Percentiles rank a stretch among this genome's conserved stretches.
Conservation (phyloP, 2,113 vertebrate species). For the Melanostigma gelatinosum region DNA sequence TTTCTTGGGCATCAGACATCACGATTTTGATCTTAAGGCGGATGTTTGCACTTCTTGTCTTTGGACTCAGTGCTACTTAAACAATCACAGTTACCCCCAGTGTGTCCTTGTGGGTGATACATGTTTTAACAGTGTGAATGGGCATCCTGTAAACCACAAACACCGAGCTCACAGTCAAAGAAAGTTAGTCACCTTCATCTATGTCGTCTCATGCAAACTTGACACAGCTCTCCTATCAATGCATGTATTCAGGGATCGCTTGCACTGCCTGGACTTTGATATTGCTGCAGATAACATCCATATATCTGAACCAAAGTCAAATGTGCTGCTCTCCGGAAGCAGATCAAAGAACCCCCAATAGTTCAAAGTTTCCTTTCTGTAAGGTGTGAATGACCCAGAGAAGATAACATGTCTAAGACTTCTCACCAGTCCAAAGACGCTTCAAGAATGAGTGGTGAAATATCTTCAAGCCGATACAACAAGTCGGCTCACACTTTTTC, state of each 20-base stretch:
- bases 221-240: neutral
- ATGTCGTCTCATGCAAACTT: neutral
- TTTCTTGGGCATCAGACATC: neutral
- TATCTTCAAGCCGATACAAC: neutral
- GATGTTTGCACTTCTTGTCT: neutral
- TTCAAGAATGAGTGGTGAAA: neutral
- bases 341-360: conserved; percentile 15
- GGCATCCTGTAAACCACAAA: neutral
- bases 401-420: conserved; percentile 1
- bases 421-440: neutral
- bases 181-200: conserved; percentile 1
- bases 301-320: neutral
- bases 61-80: neutral
- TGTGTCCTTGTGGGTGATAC: neutral
- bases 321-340: neutral
- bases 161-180: neutral
- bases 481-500: neutral
- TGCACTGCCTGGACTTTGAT: conserved; percentile 7
- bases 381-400: conserved; percentile 7
- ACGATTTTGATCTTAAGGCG: neutral
- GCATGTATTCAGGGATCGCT: neutral
- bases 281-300: neutral
- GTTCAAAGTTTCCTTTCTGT: conserved; percentile 17
- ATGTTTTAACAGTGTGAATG: too few relatives aligned
- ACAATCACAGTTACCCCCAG: neutral